phyloP scores from a whole-genome alignment of 2,113 vertebrate genomes.

The Caranx melampygus region DNA sequence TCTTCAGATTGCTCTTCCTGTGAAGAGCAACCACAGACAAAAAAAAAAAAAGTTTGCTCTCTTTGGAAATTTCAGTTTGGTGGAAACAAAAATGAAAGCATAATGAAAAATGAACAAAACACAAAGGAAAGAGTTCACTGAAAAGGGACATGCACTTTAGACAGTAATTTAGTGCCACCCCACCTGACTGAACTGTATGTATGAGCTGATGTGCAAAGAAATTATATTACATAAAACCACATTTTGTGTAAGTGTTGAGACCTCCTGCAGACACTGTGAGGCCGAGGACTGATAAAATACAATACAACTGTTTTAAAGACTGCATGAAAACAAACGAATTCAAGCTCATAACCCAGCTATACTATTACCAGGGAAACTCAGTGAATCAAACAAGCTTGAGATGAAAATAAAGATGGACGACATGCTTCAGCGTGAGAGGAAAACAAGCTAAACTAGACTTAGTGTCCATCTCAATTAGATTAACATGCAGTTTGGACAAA shows the following conservation, averaged over 20 bases:
- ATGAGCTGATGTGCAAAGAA: background rate
- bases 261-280: too few species aligned
- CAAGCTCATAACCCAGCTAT: too few species aligned
- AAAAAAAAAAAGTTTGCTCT: background rate
- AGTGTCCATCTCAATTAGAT: conserved; percentile 61
- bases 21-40: background rate
- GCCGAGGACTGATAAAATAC: background rate
- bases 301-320: background rate
- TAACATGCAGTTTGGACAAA: conserved; percentile 56
- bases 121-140: too few species aligned
- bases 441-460: conserved; percentile 3
- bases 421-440: background rate
- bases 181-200: too few species aligned
- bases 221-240: background rate
- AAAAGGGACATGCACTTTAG: too few species aligned
- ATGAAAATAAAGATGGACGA: conserved; percentile 5
- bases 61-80: background rate
- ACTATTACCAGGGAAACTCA: background rate
- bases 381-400: background rate
- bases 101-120: background rate
- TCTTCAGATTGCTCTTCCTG: background rate
- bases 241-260: background rate
- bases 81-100: background rate
- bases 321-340: background rate
- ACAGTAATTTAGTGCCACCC: background rate